Evolutionary conservation across 1,140 invertebrate species (phyloP).

Genomic region (Heterodera carotae): DNA sequence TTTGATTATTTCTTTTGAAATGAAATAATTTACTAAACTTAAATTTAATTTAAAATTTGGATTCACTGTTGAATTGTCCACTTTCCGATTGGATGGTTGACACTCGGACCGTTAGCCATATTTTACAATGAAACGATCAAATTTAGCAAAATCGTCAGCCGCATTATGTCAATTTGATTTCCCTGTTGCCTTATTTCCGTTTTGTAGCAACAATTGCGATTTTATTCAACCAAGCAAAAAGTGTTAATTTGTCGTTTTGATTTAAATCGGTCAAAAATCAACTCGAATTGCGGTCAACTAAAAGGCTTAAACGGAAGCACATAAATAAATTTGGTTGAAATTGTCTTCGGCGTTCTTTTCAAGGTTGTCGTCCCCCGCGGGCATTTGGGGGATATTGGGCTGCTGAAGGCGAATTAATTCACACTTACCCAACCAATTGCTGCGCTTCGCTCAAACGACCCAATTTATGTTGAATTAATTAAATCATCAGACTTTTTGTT

Average conservation of each 20-base stretch:
- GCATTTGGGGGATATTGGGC: background rate
- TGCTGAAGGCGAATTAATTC: background rate
- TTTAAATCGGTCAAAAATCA: slow-evolving; percentile 1
- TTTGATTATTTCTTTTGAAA: no score
- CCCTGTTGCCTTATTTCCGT: no score
- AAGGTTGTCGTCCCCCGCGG: background rate
- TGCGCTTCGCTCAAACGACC: background rate
- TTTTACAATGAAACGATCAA: no score
- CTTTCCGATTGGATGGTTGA: no score
- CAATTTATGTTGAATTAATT: background rate
- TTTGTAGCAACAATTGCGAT: background rate
- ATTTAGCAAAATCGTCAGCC: no score
- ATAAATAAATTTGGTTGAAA: background rate
- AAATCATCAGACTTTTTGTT: background rate
- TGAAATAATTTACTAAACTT: no score
- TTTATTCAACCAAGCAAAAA: background rate
- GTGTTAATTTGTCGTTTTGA: no score
- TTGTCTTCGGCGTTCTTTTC: background rate
- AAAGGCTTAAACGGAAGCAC: background rate
- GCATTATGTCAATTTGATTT: no score
- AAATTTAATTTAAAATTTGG: no score
- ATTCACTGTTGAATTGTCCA: no score
- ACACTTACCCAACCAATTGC: background rate
- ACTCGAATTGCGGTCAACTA: background rate
- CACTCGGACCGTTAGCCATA: no score